A percentile compares a stretch with the other conserved stretches of the same genome.
Conservation (phyloP, 2,888 invertebrate species). For the Acanthosepion lycidas region DNA sequence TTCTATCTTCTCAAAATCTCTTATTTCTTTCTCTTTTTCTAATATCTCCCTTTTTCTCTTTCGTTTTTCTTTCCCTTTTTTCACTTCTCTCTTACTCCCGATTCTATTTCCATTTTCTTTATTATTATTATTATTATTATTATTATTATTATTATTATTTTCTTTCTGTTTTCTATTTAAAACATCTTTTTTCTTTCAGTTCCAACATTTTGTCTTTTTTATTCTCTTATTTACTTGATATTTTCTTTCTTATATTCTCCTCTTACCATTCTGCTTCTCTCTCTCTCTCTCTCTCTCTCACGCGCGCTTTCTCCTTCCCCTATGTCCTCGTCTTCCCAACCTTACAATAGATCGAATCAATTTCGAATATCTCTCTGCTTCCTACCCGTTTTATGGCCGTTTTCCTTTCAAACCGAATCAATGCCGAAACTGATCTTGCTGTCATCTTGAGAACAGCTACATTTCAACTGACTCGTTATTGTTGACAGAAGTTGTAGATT, state of each 20-base stretch:
- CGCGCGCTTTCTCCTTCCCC: neutral
- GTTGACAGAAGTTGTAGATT: neutral
- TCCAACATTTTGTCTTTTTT: neutral
- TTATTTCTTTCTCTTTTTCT: neutral
- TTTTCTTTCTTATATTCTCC: neutral
- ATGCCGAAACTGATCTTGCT: neutral
- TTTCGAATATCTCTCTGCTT: neutral
- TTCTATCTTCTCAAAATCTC: neutral
- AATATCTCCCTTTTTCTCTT: neutral
- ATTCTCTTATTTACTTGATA: neutral
- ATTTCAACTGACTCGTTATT: neutral
- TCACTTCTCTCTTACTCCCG: neutral
- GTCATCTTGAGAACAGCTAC: neutral
- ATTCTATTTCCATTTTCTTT: neutral
- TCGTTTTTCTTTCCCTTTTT: neutral
- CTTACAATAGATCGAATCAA: neutral
- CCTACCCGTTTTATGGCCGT: neutral
- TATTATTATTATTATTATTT: neutral
- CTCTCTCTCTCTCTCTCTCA: accelerated
- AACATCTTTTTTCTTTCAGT: neutral
- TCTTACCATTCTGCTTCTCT: neutral
- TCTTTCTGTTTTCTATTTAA: neutral
- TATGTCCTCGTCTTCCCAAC: neutral
- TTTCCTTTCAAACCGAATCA: neutral
- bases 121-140: neutral